phyloP scores from a whole-genome alignment of 2,113 vertebrate genomes.

The Lipotes vexillifer region DNA sequence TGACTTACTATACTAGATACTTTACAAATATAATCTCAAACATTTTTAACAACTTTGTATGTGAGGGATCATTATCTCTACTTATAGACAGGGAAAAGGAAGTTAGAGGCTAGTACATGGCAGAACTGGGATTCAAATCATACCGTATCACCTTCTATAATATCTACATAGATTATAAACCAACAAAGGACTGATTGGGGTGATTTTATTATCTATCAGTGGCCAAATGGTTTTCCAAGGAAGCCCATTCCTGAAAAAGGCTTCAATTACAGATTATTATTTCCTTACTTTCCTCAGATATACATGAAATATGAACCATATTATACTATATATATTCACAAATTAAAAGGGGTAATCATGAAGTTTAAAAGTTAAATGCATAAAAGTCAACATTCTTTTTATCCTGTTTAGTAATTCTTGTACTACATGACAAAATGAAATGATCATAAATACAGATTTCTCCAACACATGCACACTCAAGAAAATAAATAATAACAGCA shows the following conservation, averaged over 20 bases:
- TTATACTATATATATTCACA: neutral
- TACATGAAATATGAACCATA: neutral
- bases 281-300: neutral
- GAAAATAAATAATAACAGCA: conserved; percentile 5
- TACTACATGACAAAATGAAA: neutral
- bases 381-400: conserved; percentile 19
- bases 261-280: neutral
- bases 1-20: neutral
- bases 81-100: neutral
- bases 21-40: neutral
- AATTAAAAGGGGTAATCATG: neutral
- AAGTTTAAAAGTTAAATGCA: neutral
- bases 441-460: neutral
- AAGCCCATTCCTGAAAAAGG: conserved; percentile 13
- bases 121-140: neutral
- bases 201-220: neutral
- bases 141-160: neutral
- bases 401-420: neutral
- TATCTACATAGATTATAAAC: neutral
- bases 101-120: neutral
- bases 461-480: neutral
- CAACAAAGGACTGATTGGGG: neutral
- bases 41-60: neutral
- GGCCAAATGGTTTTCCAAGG: neutral
- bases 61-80: neutral